Conservation (phyloP, 2,797 vertebrate genomes). For the Scolopax rusticola region DNA sequence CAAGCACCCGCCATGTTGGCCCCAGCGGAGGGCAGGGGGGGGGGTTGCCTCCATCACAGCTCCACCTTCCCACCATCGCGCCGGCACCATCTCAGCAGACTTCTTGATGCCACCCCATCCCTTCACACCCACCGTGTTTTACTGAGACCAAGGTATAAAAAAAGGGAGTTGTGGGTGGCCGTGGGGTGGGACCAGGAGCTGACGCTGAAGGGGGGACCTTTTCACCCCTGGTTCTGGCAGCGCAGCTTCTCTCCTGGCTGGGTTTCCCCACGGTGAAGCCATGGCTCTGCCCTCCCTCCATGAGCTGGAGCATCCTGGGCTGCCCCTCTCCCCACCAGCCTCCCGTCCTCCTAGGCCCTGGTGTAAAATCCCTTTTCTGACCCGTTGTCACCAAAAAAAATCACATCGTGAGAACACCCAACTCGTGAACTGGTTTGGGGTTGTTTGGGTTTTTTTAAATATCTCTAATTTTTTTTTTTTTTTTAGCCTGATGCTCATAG, state of each 20-base stretch:
- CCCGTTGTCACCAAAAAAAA: slow-evolving; percentile 39
- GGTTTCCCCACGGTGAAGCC: background rate
- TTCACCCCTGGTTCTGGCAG: background rate
- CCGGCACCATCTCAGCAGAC: background rate
- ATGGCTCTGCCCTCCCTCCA: rapidly evolving
- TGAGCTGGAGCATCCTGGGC: background rate
- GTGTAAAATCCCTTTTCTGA: slow-evolving; percentile 61
- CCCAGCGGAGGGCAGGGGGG: no score
- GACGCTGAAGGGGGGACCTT: background rate
- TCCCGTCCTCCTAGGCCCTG: slow-evolving; percentile 28
- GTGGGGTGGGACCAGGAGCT: background rate
- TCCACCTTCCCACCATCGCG: no score
- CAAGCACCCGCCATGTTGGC: background rate
- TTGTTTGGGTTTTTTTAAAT: background rate
- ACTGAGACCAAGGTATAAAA: background rate
- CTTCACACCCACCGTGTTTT: rapidly evolving
- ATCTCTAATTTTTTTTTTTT: slow-evolving; percentile 82
- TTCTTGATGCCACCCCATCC: background rate
- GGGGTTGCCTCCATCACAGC: no score
- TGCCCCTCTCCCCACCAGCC: background rate
- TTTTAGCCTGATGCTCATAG: slow-evolving; percentile 91
- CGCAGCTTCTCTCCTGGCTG: background rate
- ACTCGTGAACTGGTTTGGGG: slow-evolving; percentile 43
- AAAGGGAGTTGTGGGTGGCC: background rate
- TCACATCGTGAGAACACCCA: background rate